Conservation (phyloP, 2,888 invertebrate species). For the Schizaphis graminum region DNA sequence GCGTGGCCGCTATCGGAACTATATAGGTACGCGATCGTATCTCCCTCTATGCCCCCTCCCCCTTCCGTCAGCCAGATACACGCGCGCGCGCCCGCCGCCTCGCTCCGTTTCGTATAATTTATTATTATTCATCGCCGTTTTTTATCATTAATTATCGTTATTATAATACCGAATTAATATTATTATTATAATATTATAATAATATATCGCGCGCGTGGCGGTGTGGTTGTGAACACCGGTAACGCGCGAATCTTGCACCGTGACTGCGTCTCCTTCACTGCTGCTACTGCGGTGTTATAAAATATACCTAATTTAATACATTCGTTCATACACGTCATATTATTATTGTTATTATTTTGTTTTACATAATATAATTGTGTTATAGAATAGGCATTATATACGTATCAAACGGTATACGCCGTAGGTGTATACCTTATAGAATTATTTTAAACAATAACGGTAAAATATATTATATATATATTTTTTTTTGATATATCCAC, state of each 20-base stretch:
- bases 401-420: not conserved
- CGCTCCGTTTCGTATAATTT: conserved; percentile 28
- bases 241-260: conserved; percentile 46
- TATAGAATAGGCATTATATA: too few species aligned
- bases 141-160: not conserved
- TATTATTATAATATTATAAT: not conserved
- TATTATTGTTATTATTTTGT: not conserved
- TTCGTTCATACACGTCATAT: not conserved
- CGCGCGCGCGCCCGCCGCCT: not conserved
- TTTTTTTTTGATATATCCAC: not conserved
- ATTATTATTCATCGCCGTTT: not conserved
- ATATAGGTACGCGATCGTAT: conserved; percentile 42
- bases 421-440: not conserved
- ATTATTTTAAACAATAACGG: not conserved
- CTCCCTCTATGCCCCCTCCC: conserved; percentile 16
- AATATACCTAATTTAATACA: not conserved
- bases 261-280: conserved; percentile 27
- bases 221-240: conserved; percentile 32
- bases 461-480: too few species aligned
- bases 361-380: not conserved
- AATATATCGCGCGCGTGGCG: conserved; percentile 33
- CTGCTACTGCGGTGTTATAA: not conserved
- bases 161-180: not conserved
- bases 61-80: not conserved
- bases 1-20: conserved; percentile 59